A percentile compares a stretch with the other conserved stretches of the same genome.
phyloP scores from a whole-genome alignment of 92 coral and sea anemone species.

The Epizoanthus scotinus region DNA sequence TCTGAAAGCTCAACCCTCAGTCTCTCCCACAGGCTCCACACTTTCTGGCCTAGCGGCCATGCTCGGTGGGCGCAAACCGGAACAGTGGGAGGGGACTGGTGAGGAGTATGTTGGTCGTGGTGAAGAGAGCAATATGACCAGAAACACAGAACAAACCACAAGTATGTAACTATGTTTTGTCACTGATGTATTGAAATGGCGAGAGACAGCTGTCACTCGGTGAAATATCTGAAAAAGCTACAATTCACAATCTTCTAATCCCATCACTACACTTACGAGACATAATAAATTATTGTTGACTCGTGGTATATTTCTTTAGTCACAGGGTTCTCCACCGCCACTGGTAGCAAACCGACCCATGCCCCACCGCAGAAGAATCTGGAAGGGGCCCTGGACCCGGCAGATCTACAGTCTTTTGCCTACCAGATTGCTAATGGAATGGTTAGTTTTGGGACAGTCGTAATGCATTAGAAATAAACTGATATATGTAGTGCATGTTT shows the following conservation, averaged over 20 bases:
- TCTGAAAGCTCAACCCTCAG: constrained; percentile 23
- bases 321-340: constrained; percentile 6
- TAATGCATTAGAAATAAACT: background rate
- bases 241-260: no score
- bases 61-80: constrained; percentile 6
- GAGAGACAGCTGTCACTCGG: background rate
- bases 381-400: constrained; percentile 83
- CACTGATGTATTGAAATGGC: no score
- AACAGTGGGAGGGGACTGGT: background rate
- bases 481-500: background rate
- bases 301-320: no score
- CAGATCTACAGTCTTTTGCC: constrained; percentile 92
- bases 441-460: constrained; percentile 48
- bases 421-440: constrained; percentile 95
- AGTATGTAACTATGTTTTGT: background rate
- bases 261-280: no score
- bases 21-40: constrained; percentile 44
- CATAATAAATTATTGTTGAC: no score
- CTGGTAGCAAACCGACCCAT: background rate
- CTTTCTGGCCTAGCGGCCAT: constrained; percentile 17
- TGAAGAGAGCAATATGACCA: constrained; percentile 3
- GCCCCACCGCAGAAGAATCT: constrained; percentile 9
- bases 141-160: constrained; percentile 19
- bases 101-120: constrained; percentile 56
- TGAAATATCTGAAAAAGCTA: background rate